phyloP scores from a whole-genome alignment of 2,797 vertebrate species.

The Poecile montanus region DNA sequence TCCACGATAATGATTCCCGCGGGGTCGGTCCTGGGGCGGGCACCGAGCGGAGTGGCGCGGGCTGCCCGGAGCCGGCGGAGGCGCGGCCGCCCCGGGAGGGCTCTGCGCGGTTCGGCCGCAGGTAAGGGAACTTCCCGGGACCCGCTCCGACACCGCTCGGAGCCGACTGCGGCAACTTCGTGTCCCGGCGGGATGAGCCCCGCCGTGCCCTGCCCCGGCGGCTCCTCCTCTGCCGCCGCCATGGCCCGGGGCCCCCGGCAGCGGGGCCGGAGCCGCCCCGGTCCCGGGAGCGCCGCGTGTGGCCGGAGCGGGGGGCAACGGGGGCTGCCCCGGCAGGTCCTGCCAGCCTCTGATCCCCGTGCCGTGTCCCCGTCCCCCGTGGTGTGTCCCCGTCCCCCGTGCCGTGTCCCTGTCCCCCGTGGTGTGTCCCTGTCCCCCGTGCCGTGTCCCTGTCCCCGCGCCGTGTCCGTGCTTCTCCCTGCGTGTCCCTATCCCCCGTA shows the following conservation, averaged over 20 bases:
- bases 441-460: neutral
- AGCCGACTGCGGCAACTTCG: neutral
- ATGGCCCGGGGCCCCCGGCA: neutral
- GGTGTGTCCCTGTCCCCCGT: no score
- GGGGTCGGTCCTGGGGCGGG: neutral
- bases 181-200: neutral
- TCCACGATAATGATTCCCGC: neutral
- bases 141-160: neutral
- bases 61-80: neutral
- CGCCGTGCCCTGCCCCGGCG: neutral
- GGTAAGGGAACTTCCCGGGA: conserved; percentile 24
- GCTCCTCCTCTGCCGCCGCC: neutral
- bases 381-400: neutral
- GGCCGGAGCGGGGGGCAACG: no score
- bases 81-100: neutral
- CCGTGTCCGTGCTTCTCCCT: neutral
- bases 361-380: neutral
- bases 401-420: neutral
- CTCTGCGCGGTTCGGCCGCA: neutral
- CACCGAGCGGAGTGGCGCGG: neutral
- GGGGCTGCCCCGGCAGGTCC: neutral
- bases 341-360: neutral
- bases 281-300: neutral
- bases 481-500: no score
- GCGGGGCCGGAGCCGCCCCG: neutral